Conservation (phyloP, 2,113 vertebrate species). For the Aleadryas rufinucha region DNA sequence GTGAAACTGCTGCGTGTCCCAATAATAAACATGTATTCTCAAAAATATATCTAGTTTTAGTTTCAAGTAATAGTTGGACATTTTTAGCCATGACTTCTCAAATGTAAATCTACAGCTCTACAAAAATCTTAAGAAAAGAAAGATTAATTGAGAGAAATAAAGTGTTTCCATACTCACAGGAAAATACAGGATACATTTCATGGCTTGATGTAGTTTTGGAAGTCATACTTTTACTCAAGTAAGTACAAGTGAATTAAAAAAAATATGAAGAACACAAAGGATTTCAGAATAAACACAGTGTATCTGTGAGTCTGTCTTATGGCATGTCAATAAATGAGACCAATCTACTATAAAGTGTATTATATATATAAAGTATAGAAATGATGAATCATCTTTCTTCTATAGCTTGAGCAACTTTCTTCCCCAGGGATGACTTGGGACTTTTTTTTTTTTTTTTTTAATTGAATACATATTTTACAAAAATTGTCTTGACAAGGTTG, state of each 20-base stretch:
- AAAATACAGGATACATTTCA: neutral
- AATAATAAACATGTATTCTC: neutral
- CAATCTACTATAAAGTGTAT: neutral
- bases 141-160: neutral
- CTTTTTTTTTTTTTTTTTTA: neutral
- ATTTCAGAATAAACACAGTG: neutral
- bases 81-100: neutral
- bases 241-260: neutral
- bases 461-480: neutral
- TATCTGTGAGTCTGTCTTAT: neutral
- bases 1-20: neutral
- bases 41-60: neutral
- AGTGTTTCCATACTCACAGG: neutral
- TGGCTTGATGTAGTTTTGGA: neutral
- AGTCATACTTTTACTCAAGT: neutral
- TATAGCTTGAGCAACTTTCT: neutral
- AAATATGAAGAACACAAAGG: neutral
- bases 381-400: neutral
- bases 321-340: neutral
- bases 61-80: neutral
- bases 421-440: neutral
- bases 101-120: neutral
- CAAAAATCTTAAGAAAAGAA: neutral
- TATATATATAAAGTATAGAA: neutral
- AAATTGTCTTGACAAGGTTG: neutral